Base-by-base conservation (phyloP, 2,113 vertebrate species). In the Rhineura floridana region DNA sequence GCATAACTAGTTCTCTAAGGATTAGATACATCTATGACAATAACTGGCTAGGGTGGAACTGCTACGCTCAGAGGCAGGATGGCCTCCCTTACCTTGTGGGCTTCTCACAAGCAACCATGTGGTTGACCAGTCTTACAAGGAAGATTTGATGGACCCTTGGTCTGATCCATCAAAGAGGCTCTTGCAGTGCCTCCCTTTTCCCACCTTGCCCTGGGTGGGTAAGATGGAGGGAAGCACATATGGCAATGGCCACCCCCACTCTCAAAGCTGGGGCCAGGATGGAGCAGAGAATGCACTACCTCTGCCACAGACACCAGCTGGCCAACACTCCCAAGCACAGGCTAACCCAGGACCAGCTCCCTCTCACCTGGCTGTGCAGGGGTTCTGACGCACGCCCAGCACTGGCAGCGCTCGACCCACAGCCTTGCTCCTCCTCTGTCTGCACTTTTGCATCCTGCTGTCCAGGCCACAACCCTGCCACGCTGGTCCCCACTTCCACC, bases 291-390 rank as follows among this genome's bases (percentile, higher is more conserved):
- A 17, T 39, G 1, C 3, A 9, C 12, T 30, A 25, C 75, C 75
- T 50, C 46, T 59, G 55, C 55, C 17, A 59, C 55, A 59, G 19
- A 19, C 55, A 59, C 15, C 19, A 21, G 17, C n/a, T n/a, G n/a
- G n/a, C n/a, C n/a, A n/a, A n/a, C n/a, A n/a, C n/a, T n/a, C n/a
- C n/a, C 7, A 6, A 46, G 44, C 25, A 70, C 13, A 55, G 15
- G 73, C 50, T 89, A 15, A 28, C 80, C 25, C 0, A 0, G 15
- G 2, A 3, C 13, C n/a, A 25, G 2, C 81, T 89, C 79, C 59
- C 46, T 8, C 96, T 90, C 90, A 98, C 97, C 97, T 97, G 97
- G 91, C 96, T 96, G 59, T 95, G 96, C 17, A 94, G 97, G 52
- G 97, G 95, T 0, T 88, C 95, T 44, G 96, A 94, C 1, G 97